phyloP scores from a whole-genome alignment of 2,113 vertebrate species.

The Megaceryle maxima region DNA sequence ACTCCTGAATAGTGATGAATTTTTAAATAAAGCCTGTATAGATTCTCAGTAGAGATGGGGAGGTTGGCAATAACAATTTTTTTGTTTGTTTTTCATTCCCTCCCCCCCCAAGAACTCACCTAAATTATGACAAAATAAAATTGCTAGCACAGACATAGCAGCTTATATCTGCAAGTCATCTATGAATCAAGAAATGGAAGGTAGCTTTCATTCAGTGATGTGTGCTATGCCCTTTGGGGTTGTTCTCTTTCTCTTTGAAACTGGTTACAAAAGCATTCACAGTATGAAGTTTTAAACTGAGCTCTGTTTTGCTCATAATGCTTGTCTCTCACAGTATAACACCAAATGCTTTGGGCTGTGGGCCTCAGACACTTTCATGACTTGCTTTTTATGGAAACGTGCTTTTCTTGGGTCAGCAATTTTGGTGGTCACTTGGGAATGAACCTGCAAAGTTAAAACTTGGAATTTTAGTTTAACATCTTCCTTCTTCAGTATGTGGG shows the following conservation, averaged over 20 bases:
- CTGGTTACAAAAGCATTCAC: not conserved
- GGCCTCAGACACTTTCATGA: constrained; percentile 8
- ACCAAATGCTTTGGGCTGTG: not conserved
- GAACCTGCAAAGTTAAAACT: constrained; percentile 2
- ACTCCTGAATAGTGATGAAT: not conserved
- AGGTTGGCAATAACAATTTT: not conserved
- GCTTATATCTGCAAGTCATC: not conserved
- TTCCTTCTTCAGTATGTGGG: not conserved
- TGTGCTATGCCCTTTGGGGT: constrained; percentile 27
- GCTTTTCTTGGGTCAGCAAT: not conserved
- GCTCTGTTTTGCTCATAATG: constrained; percentile 32
- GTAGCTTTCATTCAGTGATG: not conserved
- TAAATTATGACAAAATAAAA: not conserved
- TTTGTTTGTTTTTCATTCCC: not conserved
- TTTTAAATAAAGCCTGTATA: not conserved
- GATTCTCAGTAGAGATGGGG: not conserved
- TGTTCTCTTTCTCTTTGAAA: constrained; percentile 29
- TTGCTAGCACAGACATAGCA: not conserved
- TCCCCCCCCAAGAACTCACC: not conserved
- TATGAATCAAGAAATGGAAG: not conserved
- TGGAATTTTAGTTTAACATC: constrained; percentile 1
- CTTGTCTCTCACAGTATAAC: constrained; percentile 12
- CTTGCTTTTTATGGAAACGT: not conserved
- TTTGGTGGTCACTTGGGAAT: constrained; percentile 24
- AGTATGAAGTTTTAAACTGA: constrained; percentile 33